Conservation (phyloP, 2,797 vertebrate species). For the Rhinella marina region DNA sequence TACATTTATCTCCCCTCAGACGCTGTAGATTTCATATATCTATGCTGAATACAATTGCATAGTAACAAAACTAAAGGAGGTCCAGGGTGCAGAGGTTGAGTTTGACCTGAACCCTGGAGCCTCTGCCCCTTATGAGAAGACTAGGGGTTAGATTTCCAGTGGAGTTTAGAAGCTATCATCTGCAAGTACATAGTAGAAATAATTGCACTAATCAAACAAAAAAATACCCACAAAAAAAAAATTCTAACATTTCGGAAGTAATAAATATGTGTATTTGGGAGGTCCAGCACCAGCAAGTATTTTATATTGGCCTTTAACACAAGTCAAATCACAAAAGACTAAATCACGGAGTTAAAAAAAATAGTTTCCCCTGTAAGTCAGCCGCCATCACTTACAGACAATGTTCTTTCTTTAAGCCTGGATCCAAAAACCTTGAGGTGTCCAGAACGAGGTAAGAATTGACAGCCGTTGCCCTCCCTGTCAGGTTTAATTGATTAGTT, state of each 20-base stretch:
- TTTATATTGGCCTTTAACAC: not conserved
- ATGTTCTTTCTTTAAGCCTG: conserved; percentile 30
- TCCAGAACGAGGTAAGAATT: conserved; percentile 33
- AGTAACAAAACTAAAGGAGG: no score
- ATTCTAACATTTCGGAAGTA: not conserved
- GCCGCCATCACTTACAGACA: conserved; percentile 31
- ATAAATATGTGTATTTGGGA: not conserved
- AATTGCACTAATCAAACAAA: not conserved
- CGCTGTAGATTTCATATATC: no score
- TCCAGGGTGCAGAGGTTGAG: no score
- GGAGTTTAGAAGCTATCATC: no score
- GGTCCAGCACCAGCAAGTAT: not conserved
- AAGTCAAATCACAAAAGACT: not conserved
- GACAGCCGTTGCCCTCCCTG: conserved; percentile 35
- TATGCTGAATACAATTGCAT: no score
- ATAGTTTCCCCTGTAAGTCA: conserved; percentile 25
- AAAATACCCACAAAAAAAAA: not conserved
- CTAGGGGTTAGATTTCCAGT: no score
- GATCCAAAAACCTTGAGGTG: conserved; percentile 53
- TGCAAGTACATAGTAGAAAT: no score
- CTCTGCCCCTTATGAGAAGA: no score
- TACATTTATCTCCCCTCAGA: no score
- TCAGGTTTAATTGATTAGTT: conserved; percentile 45
- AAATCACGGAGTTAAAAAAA: conserved; percentile 16
- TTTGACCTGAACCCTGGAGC: no score